phyloP scores from a whole-genome alignment of 2,113 vertebrate genomes.

The Nothocercus julius region DNA sequence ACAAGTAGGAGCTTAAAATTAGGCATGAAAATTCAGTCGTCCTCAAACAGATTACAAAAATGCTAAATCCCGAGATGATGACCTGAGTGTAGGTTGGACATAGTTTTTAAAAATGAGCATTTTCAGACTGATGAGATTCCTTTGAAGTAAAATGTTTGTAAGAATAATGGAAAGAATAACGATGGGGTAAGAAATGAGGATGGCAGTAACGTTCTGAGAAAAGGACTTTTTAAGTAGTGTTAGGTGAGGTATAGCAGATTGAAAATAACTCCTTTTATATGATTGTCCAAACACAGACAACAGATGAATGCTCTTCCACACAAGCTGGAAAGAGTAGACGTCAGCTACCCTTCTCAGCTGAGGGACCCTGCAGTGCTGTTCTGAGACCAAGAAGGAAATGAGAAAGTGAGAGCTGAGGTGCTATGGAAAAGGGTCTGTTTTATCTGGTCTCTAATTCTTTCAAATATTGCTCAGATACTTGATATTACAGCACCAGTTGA shows the following conservation, averaged over 20 bases:
- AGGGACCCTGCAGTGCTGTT: not conserved
- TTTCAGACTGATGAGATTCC: not conserved
- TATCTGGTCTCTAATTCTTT: not conserved
- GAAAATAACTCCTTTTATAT: not conserved
- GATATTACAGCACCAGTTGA: not conserved
- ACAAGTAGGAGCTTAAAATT: constrained; percentile 45
- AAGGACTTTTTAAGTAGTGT: not conserved
- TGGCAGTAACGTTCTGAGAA: not conserved
- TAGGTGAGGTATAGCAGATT: not conserved
- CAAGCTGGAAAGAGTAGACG: not conserved
- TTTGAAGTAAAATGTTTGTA: not conserved
- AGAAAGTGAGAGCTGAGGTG: not conserved
- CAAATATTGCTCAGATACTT: not conserved
- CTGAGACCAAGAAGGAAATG: constrained; percentile 7
- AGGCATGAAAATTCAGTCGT: constrained; percentile 17
- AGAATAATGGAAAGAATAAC: not conserved
- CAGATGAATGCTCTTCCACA: not conserved
- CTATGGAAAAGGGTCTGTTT: not conserved
- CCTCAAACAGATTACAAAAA: not conserved
- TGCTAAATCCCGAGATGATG: not conserved
- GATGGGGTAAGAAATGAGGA: not conserved
- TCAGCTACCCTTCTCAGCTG: not conserved
- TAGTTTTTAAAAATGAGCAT: not conserved
- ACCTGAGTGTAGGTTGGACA: constrained; percentile 45
- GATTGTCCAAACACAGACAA: not conserved